phyloP scores from a whole-genome alignment of 2,113 vertebrate genomes.

The Brachyhypopomus gauderio region DNA sequence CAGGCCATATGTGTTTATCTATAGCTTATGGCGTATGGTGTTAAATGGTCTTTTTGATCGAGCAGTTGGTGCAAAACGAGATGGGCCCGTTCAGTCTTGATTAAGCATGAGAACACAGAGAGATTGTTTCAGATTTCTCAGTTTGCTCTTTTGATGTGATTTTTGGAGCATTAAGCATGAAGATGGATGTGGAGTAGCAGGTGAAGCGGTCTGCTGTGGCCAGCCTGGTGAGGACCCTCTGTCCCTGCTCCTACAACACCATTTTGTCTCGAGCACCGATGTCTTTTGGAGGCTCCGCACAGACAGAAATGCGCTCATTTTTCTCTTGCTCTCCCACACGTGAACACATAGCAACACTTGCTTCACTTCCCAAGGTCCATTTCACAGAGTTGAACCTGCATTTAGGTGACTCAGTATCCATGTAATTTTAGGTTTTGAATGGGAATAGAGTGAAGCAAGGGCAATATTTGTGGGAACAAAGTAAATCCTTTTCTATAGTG shows the following conservation, averaged over 20 bases:
- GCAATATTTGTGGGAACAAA: constrained; percentile 6
- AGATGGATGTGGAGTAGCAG: not conserved
- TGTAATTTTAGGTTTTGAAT: constrained; percentile 11
- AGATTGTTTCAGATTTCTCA: not conserved
- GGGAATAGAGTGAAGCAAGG: constrained; percentile 15
- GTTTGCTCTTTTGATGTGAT: not conserved
- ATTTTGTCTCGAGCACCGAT: constrained; percentile 3
- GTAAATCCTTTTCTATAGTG: constrained; percentile 11
- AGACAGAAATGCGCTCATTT: constrained; percentile 32
- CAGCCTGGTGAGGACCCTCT: not conserved
- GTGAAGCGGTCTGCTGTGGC: not conserved
- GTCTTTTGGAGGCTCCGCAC: constrained; percentile 9
- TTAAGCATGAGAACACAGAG: not conserved
- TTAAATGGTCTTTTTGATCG: constrained; percentile 15
- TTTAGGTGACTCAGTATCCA: constrained; percentile 28
- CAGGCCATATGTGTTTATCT: constrained; percentile 38
- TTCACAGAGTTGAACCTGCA: constrained; percentile 18
- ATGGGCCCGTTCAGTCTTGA: constrained; percentile 26
- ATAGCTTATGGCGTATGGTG: constrained; percentile 20
- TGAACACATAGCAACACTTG: not conserved
- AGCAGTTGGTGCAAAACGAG: constrained; percentile 30
- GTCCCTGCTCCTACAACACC: constrained; percentile 7
- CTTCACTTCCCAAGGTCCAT: not conserved
- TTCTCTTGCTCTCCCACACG: not conserved
- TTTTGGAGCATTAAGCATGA: not conserved